phyloP scores from a whole-genome alignment of 2,797 vertebrate species.

The Sebastes trivittatus region DNA sequence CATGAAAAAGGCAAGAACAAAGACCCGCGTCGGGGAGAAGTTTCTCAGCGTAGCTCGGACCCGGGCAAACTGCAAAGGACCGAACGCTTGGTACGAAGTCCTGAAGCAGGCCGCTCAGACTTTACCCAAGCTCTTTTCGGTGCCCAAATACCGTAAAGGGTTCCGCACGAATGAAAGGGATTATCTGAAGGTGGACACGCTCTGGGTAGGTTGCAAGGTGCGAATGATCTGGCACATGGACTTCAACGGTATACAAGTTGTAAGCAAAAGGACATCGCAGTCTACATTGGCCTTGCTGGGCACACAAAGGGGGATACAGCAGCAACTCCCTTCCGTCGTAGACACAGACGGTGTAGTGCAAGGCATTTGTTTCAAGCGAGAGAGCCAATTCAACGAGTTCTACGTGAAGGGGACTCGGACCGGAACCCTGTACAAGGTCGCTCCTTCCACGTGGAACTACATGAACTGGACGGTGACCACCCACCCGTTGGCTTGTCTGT shows the following conservation, averaged over 20 bases:
- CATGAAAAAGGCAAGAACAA: not conserved
- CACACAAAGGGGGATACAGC: too few relatives aligned
- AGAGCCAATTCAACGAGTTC: not conserved
- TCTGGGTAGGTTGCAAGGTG: not conserved
- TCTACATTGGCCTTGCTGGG: too few relatives aligned
- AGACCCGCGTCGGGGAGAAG: not conserved
- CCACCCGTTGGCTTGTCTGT: slow-evolving; percentile 5
- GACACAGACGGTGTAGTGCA: slow-evolving; percentile 4
- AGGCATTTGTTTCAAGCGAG: fast-evolving
- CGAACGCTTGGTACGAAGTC: not conserved
- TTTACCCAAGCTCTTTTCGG: not conserved
- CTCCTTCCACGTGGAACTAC: not conserved
- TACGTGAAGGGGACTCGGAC: not conserved
- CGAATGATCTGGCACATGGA: not conserved
- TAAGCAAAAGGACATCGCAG: not conserved
- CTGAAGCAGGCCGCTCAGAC: not conserved
- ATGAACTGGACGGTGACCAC: slow-evolving; percentile 3
- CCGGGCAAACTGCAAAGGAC: fast-evolving
- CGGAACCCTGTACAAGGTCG: not conserved
- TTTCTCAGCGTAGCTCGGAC: not conserved
- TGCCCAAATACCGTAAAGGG: too few relatives aligned
- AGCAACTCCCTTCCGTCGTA: not conserved
- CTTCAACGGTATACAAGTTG: not conserved
- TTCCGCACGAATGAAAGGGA: not conserved
- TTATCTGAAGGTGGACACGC: not conserved